Evolutionary conservation across 2,113 vertebrate genomes (phyloP).

Genomic region (Anhinga rufa): DNA sequence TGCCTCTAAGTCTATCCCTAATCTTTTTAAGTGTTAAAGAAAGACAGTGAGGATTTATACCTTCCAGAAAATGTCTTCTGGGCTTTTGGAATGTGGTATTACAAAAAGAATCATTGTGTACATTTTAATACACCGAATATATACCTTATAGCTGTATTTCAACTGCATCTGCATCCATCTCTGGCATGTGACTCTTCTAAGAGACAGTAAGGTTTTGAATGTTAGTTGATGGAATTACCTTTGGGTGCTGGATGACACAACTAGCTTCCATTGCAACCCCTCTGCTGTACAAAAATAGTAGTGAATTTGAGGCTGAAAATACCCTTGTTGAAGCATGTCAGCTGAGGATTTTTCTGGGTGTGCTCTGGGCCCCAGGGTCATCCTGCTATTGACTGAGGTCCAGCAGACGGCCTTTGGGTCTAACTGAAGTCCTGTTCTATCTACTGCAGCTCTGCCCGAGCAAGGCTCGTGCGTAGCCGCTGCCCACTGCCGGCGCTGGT

Average conservation of each 20-base stretch:
- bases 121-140: background rate
- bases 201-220: background rate
- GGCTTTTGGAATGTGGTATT: background rate
- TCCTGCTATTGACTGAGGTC: background rate
- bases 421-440: background rate
- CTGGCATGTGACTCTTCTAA: background rate
- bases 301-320: background rate
- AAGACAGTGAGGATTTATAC: background rate
- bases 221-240: background rate
- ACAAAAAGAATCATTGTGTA: background rate
- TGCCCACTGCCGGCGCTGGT: fast-evolving
- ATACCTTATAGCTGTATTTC: background rate
- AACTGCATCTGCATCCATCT: background rate
- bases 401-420: background rate
- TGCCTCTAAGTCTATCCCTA: background rate
- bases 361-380: background rate
- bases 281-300: fast-evolving
- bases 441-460: background rate
- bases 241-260: background rate
- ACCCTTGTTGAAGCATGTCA: background rate
- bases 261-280: background rate
- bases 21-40: background rate
- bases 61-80: background rate
- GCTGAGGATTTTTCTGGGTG: background rate
- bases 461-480: fast-evolving